Evolutionary conservation across 2,888 invertebrate genomes (phyloP), one percentile per base, ranked within the genome.

Genomic region (Acholoe squamosa): DNA sequence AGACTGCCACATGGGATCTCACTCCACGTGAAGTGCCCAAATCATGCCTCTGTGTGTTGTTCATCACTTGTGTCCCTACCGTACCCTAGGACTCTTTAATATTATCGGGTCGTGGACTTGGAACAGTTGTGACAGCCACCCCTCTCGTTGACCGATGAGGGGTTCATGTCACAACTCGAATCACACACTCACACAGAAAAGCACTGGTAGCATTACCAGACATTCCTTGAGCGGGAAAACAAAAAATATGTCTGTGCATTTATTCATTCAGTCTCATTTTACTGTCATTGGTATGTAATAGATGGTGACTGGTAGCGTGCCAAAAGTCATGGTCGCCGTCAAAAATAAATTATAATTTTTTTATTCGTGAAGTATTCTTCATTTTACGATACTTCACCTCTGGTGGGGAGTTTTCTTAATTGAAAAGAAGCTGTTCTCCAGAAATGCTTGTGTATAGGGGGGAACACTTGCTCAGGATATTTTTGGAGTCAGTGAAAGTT

Each of bases 181-280:
- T 76, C 76, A 31, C 76, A 76, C 25, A 76, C 61, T 43, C 43
- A 43, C 43, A 43, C 43, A 43, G 43, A 10, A 43, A 43, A 10
- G 43, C 16, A 31, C 25, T 25, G 76, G 76, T 76, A 14, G 76
- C 16, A 33, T 1, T 22, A 34, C 80, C 80, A 80, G 80, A 80
- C 80, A 80, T 80, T 80, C 80, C 80, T 43, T 10, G n/a, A 14
- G 80, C 14, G 19, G 34, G 34, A 80, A 33, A n/a, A 80, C 7
- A 76, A 31, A 14, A n/a, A 22, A 31, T 31, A 1, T 16, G 7
- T 12, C 19, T n/a, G 14, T 80, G 0, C 3, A 43, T 80, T 34
- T 43, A 80, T 80, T 80, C 34, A 80, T 80, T 80, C n/a, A 80
- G 80, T n/a, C 43, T 43, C 80, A 80, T 80, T 80, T 80, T 80